Percentiles rank a stretch among this genome's conserved stretches.
These are phyloP conservation scores for Hippocampus barbouri DNA, from an alignment of 2,113 vertebrate genomes.

Conservation along the genomic window DNA sequence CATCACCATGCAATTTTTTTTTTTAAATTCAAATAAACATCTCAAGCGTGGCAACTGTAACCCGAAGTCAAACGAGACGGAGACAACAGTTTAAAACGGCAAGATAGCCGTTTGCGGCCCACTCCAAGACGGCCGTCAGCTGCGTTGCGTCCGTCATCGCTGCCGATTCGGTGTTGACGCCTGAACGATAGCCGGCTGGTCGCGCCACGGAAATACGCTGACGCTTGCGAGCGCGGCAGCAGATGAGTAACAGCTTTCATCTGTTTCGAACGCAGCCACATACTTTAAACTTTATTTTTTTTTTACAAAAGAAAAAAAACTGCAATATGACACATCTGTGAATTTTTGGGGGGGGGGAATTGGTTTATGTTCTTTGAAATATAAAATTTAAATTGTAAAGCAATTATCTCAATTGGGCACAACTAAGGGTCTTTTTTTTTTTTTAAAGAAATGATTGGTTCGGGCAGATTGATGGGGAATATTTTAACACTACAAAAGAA, in stretches of 20 bases:
- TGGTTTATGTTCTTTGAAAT: too few species aligned
- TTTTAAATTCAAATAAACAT: not conserved
- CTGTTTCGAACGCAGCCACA: not conserved
- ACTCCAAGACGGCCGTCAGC: conserved; percentile 43
- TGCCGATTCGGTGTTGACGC: conserved; percentile 48
- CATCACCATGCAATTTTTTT: not conserved
- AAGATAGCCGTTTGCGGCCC: not conserved
- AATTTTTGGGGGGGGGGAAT: too few species aligned
- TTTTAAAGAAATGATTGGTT: too few species aligned
- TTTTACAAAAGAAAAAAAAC: not conserved
- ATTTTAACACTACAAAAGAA: too few species aligned
- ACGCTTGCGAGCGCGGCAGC: not conserved
- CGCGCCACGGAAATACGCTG: conserved; percentile 12
- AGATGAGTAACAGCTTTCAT: not conserved
- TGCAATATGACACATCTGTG: too few species aligned
- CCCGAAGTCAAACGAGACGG: conserved; percentile 1
- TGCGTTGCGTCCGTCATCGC: conserved; percentile 38
- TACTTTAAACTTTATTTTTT: not conserved
- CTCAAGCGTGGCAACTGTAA: not conserved
- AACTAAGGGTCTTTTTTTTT: too few species aligned
- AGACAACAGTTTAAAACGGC: not conserved
- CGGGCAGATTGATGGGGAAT: too few species aligned
- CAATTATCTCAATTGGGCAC: too few species aligned
- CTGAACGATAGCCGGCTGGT: conserved; percentile 45
- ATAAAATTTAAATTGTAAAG: too few species aligned